Conservation (phyloP, 2,797 vertebrate genomes). For the Anomalospiza imberbis region DNA sequence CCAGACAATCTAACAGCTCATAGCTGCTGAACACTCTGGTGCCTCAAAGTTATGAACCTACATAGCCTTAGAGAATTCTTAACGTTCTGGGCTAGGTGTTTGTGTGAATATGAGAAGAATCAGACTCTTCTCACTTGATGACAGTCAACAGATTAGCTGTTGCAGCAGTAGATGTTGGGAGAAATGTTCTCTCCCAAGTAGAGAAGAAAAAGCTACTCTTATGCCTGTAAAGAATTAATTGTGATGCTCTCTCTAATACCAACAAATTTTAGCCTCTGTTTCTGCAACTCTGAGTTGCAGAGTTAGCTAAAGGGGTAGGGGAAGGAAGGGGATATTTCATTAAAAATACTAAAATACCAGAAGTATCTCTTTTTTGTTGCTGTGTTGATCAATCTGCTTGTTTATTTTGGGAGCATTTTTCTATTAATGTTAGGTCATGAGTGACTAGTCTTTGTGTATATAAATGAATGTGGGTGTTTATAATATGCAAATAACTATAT, state of each 20-base stretch:
- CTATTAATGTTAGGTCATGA: background rate
- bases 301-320: background rate
- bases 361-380: background rate
- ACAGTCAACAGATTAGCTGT: background rate
- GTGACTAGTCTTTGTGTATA: background rate
- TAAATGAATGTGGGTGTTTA: background rate
- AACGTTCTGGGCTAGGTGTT: background rate
- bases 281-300: background rate
- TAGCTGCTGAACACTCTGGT: background rate
- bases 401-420: background rate
- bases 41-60: background rate
- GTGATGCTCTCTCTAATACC: background rate
- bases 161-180: background rate
- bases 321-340: background rate
- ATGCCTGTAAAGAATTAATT: background rate
- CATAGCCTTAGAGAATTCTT: background rate
- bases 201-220: background rate
- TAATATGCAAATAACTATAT: background rate
- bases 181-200: background rate
- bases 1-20: background rate
- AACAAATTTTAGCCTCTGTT: background rate
- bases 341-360: background rate
- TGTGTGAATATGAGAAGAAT: background rate
- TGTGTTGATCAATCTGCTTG: background rate
- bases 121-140: background rate